Evolutionary conservation across 1,140 invertebrate species (phyloP), one percentile per base, ranked within the genome.

Genomic region (Ptiloglossa arizonensis): DNA sequence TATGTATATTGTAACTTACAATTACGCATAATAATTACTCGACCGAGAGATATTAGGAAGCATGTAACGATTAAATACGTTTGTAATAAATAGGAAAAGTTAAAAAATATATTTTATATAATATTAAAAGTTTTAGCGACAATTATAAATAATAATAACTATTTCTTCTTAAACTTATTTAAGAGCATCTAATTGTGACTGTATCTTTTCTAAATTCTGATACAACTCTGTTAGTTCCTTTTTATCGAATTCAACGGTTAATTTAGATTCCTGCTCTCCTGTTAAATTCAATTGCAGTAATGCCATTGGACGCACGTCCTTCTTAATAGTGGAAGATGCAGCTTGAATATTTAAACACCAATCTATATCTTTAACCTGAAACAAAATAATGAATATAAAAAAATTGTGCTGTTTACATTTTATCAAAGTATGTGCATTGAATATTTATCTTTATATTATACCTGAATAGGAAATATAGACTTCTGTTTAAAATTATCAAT

Each of bases 181-280:
- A n/a, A 92, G 82, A 44, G 88, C 38, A 83, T 92, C 91, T 22
- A 93, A 70, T 44, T 92, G 87, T 11, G 64, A 67, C 62, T 92
- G 91, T 73, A 93, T 92, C 74, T 90, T 83, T 66, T 92, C 89
- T 60, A 92, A 79, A 66, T 87, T 87, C 13, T 89, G 29, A 80
- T 90, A 89, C 5, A 93, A 62, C 38, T 91, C 82, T 52, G 57
- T 82, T 5, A 93, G 79, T 48, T 87, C 79, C 27, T 82, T 67
- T 82, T 88, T 90, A 67, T 91, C 78, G 71, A 92, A 89, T 71
- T 93, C 87, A 2, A 91, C 84, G 6, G 87, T 91, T 41, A 92
- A 57, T 71, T 78, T 89, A 19, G 87, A 80, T 17, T 74, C 75
- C 52, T 75, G 64, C 38, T 62, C 73, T 6, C 87, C 87, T 54